A percentile compares a stretch with the other conserved stretches of the same genome.
Conservation (phyloP, 2,888 invertebrate species). For the Drosophila putrida region DNA sequence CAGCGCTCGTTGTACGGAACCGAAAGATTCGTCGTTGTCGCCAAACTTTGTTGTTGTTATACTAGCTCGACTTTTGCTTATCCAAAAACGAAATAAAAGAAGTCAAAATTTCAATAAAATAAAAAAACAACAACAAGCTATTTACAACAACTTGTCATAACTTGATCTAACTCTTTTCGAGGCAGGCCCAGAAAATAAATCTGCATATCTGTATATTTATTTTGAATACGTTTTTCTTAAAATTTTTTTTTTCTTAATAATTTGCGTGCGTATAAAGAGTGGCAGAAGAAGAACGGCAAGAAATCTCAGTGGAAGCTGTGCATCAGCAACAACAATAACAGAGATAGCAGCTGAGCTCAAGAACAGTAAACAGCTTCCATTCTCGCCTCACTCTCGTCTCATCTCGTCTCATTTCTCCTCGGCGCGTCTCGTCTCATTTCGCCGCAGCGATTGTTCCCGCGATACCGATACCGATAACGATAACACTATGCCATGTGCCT, state of each 20-base stretch:
- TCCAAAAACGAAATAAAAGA: slow-evolving; percentile 31
- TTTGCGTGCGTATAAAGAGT: slow-evolving; percentile 47
- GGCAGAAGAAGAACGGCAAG: slow-evolving; percentile 21
- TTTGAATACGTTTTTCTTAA: not conserved
- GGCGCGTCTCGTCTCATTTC: not conserved
- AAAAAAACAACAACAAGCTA: slow-evolving; percentile 15
- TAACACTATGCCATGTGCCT: slow-evolving; percentile 27
- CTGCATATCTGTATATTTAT: slow-evolving; percentile 44
- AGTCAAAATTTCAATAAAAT: slow-evolving; percentile 15
- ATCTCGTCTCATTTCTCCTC: slow-evolving; percentile 6
- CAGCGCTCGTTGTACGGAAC: slow-evolving; percentile 80
- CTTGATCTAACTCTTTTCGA: slow-evolving; percentile 56
- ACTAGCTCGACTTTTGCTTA: slow-evolving; percentile 24
- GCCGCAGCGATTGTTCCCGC: slow-evolving; percentile 49
- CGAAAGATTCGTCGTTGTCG: slow-evolving; percentile 71
- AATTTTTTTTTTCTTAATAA: slow-evolving; percentile 41
- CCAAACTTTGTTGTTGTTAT: slow-evolving; percentile 45
- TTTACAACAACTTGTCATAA: slow-evolving; percentile 51
- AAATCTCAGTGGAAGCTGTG: slow-evolving; percentile 56
- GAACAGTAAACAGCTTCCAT: slow-evolving; percentile 67
- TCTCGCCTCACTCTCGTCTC: too few relatives aligned
- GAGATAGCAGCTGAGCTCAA: slow-evolving; percentile 68
- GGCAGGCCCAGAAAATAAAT: slow-evolving; percentile 45
- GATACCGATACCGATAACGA: slow-evolving; percentile 40
- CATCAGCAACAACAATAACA: slow-evolving; percentile 28